phyloP scores from a whole-genome alignment of 2,888 invertebrate species.

The Drosophila differens region DNA sequence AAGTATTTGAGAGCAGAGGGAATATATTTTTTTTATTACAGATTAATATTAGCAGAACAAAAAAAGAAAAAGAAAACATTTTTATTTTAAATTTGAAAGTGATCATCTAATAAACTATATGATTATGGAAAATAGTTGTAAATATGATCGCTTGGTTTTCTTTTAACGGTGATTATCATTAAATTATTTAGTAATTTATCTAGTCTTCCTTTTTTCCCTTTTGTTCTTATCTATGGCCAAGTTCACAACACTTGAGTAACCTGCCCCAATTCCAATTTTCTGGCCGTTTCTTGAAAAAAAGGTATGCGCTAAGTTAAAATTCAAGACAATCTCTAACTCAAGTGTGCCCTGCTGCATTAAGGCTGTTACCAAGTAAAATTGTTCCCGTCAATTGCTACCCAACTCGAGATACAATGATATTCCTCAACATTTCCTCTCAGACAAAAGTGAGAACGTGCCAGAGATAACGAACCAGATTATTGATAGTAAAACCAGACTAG shows the following conservation, averaged over 20 bases:
- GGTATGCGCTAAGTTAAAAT: background rate
- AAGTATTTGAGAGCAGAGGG: background rate
- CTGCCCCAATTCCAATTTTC: background rate
- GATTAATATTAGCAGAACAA: background rate
- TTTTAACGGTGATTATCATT: background rate
- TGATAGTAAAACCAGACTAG: conserved; percentile 28
- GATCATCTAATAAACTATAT: background rate
- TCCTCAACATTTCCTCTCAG: conserved; percentile 15
- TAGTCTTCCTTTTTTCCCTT: too few relatives aligned
- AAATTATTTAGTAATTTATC: background rate
- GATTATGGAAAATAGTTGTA: background rate
- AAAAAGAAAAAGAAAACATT: background rate
- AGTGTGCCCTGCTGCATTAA: background rate
- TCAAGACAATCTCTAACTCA: background rate
- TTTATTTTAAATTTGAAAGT: background rate
- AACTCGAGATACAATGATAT: conserved; percentile 1
- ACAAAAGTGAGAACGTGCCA: conserved; percentile 54
- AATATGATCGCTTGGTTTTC: background rate
- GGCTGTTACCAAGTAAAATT: background rate
- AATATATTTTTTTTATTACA: background rate
- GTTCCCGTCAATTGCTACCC: background rate
- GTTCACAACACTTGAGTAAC: background rate
- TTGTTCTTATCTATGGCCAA: background rate
- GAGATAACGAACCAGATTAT: conserved; percentile 57
- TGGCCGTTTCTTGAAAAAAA: background rate